phyloP scores from a whole-genome alignment of 2,888 invertebrate genomes.

The Notodonta ziczac region DNA sequence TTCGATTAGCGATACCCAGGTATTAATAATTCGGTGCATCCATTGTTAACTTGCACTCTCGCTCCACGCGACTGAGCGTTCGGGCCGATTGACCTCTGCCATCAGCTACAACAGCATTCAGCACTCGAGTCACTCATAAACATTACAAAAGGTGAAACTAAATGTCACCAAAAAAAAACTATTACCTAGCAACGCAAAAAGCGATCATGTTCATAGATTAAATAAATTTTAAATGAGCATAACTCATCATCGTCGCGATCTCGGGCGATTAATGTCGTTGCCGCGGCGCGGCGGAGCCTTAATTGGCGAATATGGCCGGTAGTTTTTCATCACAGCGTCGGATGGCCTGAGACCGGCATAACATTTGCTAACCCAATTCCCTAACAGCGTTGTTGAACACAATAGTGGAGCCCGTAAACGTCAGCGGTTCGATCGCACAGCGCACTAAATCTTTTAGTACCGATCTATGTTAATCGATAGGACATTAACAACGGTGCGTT shows the following conservation, averaged over 20 bases:
- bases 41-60: conserved; percentile 23
- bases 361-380: conserved; percentile 50
- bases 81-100: conserved; percentile 11
- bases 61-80: conserved; percentile 17
- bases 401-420: conserved; percentile 58
- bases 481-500: conserved; percentile 73
- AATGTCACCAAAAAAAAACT: conserved; percentile 53
- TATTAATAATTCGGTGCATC: conserved; percentile 24
- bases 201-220: conserved; percentile 64
- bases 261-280: conserved; percentile 40
- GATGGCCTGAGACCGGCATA: conserved; percentile 53
- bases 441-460: conserved; percentile 68
- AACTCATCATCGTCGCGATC: conserved; percentile 52
- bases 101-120: conserved; percentile 5
- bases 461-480: conserved; percentile 79
- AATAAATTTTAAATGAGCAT: conserved; percentile 62
- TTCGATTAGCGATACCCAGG: conserved; percentile 29
- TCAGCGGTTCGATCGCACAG: conserved; percentile 51
- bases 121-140: conserved; percentile 5
- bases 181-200: conserved; percentile 54
- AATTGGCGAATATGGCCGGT: conserved; percentile 62
- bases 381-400: conserved; percentile 44
- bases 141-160: conserved; percentile 38
- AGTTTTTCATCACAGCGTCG: conserved; percentile 42
- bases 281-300: conserved; percentile 40